phyloP scores from a whole-genome alignment of 2,113 vertebrate species.

The Corapipo altera region DNA sequence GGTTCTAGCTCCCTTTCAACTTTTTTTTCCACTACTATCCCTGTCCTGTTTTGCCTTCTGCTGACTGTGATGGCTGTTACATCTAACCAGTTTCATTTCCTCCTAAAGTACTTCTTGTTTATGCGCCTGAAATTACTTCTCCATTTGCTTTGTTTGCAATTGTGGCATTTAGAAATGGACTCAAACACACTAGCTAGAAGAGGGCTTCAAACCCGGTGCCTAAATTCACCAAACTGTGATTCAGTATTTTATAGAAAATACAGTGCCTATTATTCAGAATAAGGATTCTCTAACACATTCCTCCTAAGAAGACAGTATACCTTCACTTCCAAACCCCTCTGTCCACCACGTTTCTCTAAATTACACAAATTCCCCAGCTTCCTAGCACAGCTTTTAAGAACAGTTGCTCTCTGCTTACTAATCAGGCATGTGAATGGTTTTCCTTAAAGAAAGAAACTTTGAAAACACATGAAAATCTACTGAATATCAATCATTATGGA shows the following conservation, averaged over 20 bases:
- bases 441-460: slow-evolving; percentile 66
- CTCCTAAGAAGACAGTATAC: slow-evolving; percentile 22
- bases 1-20: slow-evolving; percentile 14
- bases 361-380: slow-evolving; percentile 60
- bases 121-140: not conserved
- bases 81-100: not conserved
- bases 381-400: slow-evolving; percentile 58
- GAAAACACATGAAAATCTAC: slow-evolving; percentile 69
- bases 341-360: slow-evolving; percentile 59
- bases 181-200: not conserved
- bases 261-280: not conserved
- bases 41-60: not conserved
- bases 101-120: not conserved
- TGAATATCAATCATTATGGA: slow-evolving; percentile 68
- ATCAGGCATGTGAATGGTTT: slow-evolving; percentile 65
- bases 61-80: not conserved
- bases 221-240: not conserved
- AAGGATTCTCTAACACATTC: not conserved
- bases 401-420: slow-evolving; percentile 50
- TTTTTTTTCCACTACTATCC: not conserved
- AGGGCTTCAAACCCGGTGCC: not conserved
- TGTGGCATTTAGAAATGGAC: not conserved
- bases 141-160: not conserved
- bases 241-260: not conserved
- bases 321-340: slow-evolving; percentile 20